Conservation (phyloP, 2,113 vertebrate genomes). For the Urocitellus parryii region DNA sequence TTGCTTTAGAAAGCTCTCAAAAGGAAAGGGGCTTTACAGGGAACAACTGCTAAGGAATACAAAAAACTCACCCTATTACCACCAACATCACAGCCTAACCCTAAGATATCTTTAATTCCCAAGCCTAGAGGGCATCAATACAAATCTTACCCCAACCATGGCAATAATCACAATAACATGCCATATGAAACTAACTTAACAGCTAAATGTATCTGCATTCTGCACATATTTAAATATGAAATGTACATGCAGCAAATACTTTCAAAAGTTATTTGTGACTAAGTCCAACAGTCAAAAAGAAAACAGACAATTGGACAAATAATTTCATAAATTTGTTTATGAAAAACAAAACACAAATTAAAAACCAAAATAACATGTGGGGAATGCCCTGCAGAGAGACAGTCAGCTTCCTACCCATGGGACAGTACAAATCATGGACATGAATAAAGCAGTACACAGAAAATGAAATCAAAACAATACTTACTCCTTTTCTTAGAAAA, state of each 20-base stretch:
- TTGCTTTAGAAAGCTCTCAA: constrained; percentile 45
- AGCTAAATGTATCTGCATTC: background rate
- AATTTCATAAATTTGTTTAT: background rate
- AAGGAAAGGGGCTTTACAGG: background rate
- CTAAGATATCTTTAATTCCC: background rate
- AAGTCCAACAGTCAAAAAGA: background rate
- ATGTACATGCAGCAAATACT: background rate
- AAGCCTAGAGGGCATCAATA: background rate
- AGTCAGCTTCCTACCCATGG: background rate
- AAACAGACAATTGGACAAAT: constrained; percentile 12
- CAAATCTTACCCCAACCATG: background rate
- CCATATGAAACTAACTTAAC: background rate
- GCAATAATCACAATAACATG: background rate
- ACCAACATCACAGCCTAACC: background rate
- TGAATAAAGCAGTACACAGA: background rate
- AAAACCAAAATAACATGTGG: background rate
- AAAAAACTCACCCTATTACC: background rate
- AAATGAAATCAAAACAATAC: constrained; percentile 37
- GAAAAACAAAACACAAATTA: background rate
- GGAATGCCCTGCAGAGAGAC: background rate
- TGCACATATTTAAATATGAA: background rate
- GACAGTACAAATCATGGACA: background rate
- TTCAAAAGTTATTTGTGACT: constrained; percentile 13
- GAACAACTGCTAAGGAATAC: background rate
- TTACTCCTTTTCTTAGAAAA: constrained; percentile 16